Evolutionary conservation across 1,140 invertebrate species (phyloP), one percentile per base, ranked within the genome.

Genomic region (Neomicropteryx cornuta): DNA sequence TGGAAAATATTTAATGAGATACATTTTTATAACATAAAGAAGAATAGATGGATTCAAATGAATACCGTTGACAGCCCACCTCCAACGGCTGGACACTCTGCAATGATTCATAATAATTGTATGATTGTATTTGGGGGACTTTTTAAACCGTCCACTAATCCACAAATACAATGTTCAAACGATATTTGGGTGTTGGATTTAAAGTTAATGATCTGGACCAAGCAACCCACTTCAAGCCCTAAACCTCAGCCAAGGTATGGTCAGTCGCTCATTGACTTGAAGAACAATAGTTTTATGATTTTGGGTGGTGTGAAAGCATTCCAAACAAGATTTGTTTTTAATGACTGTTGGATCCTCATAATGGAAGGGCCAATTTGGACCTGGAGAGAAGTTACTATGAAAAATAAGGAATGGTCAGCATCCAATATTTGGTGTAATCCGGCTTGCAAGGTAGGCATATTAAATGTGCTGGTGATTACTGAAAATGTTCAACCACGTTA

Each of bases 71-170:
- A 79, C 33, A 71, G 72, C 33, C 86, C 79, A 38, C 87, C 77
- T 27, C 82, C 90, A 1, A 79, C 81, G 55, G 85, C 89, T 29
- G 93, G 91, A 6, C 93, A 97, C 67, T 94, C 90, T n/a, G 90
- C 89, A 8, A 83, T 84, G 24, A 76, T 97, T 39, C 81, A 87
- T 58, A 77, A 75, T 31, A 77, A 93, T 66, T 66, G 73, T 31
- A 94, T 97, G 90, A 73, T 97, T 30, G 76, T 95, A 11, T 95
- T 94, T 75, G 91, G 91, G 31, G 87, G 88, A 18, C 65, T 69
- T 19, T 54, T 62, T 10, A 64, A 62, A 54, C 54, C 60, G 33
- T 47, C 60, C 31, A 48, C 46, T 19, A 41, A 68, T 57, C 52
- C 66, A 64, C 49, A 75, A 69, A 55, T 68, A 55, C 43, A 74